Conservation (phyloP, 2,888 invertebrate genomes). For the Epistrophella euchroma region DNA sequence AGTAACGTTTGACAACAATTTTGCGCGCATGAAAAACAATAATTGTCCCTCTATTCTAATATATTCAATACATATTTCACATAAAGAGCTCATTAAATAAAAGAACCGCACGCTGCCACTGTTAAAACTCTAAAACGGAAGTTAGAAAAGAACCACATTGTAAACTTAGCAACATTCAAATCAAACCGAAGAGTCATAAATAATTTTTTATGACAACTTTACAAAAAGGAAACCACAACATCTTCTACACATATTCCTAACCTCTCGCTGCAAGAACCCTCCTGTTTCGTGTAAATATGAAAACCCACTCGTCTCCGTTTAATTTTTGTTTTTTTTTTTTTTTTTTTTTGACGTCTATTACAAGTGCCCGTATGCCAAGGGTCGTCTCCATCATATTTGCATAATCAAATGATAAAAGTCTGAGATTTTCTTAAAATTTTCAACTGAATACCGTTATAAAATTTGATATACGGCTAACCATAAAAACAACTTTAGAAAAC, state of each 20-base stretch:
- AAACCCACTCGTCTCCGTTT: background rate
- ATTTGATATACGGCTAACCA: constrained; percentile 60
- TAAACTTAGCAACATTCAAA: constrained; percentile 62
- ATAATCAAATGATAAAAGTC: constrained; percentile 84
- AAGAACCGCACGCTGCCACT: constrained; percentile 41
- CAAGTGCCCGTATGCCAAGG: constrained; percentile 83
- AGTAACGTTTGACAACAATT: too few relatives aligned
- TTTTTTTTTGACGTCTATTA: constrained; percentile 44
- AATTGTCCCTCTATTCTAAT: background rate
- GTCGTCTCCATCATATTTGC: constrained; percentile 83
- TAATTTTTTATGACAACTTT: constrained; percentile 40
- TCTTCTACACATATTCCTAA: constrained; percentile 5
- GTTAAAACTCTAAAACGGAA: constrained; percentile 56
- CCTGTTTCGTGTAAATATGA: background rate
- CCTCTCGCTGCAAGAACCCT: background rate
- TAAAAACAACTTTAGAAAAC: constrained; percentile 57
- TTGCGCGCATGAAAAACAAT: background rate
- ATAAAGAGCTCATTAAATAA: constrained; percentile 41
- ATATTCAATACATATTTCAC: constrained; percentile 35
- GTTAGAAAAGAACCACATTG: constrained; percentile 52
- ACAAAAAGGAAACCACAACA: constrained; percentile 22
- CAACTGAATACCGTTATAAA: constrained; percentile 71
- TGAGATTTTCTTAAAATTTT: constrained; percentile 79
- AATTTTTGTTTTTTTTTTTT: constrained; percentile 1
- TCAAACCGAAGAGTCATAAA: constrained; percentile 71